Base-by-base conservation (phyloP, 2,888 invertebrate genomes). In the Drosophila greeni region DNA sequence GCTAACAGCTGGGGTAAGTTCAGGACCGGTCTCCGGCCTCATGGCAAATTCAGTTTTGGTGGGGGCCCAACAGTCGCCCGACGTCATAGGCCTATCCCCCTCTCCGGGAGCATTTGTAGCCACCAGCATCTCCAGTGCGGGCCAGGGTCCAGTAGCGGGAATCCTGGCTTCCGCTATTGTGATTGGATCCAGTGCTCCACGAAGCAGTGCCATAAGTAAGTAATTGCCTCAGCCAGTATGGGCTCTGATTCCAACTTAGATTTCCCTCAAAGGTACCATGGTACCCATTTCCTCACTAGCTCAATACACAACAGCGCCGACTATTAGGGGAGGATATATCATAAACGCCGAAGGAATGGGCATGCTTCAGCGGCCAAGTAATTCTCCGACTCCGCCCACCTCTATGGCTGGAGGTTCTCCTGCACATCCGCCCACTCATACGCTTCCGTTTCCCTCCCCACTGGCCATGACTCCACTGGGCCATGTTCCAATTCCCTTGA, bases 291-390 rank as follows among this genome's bases (percentile, higher is more conserved):
- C 85, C 23, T 87, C 88, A 14, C 71, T 88, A 62, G 81, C 86
- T 18, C 88, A 88, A 56, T 89, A 88, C 66, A 87, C 88, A 14
- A 86, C 86, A 36, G 87, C 88, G 24, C 87, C 89, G 43, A 87
- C 87, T 31, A 86, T 87, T 57, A 87, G 87, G 33, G 80, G 87
- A 3, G 86, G 88, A 26, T 88, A 87, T 60, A 80, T 88, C 47
- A 80, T 88, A 59, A 88, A 85, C 65, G 75, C 86, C 36, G 87
- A 87, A 40, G 84, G 80, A 36, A 75, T 86, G 48, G 83, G 82
- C 20, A 75, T 85, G 39, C 64, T 88, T 11, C 86, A 88, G 58
- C 82, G 88, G 16, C 86, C 87, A n/a, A 68, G 73, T 36, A 80
- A 77, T 47, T 75, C 84, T 5, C 73, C 78, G 24, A 86, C 87